A percentile compares a stretch with the other conserved stretches of the same genome.
Conservation (phyloP, 1,140 invertebrate species). For the Atta cephalotes region DNA sequence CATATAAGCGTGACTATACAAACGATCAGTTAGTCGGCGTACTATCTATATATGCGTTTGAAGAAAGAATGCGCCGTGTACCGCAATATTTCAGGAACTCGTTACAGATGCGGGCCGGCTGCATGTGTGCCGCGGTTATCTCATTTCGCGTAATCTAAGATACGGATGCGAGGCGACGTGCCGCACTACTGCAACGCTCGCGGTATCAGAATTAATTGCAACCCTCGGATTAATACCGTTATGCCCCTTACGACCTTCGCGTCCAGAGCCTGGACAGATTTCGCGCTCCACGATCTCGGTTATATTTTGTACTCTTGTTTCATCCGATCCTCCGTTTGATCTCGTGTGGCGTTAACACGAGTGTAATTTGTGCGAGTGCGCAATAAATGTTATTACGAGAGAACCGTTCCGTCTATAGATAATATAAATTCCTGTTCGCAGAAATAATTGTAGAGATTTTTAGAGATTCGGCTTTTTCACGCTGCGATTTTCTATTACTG, state of each 20-base stretch:
- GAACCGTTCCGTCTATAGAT: constrained; percentile 9
- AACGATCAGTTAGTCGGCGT: background rate
- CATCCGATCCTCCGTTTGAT: constrained; percentile 33
- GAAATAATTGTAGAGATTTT: constrained; percentile 12
- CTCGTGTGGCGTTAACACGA: constrained; percentile 24
- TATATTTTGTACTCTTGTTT: constrained; percentile 70
- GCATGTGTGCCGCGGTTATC: constrained; percentile 28
- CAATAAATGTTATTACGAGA: constrained; percentile 40
- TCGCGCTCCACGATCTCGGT: constrained; percentile 56
- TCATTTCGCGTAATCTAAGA: constrained; percentile 60
- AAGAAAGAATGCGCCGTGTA: constrained; percentile 5
- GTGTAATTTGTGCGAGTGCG: constrained; percentile 25
- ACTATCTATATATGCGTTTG: background rate
- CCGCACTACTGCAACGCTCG: constrained; percentile 56
- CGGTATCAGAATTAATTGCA: constrained; percentile 73
- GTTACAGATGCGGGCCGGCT: constrained; percentile 46
- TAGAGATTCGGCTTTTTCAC: too few relatives aligned
- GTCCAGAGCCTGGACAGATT: constrained; percentile 63
- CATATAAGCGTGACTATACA: background rate
- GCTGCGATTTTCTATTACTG: background rate
- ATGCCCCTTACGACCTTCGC: constrained; percentile 62
- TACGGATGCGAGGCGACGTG: constrained; percentile 36
- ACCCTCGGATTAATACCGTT: constrained; percentile 67
- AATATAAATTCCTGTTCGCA: background rate
- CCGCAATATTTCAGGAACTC: constrained; percentile 60